Evolutionary conservation across 2,113 vertebrate species (phyloP).

Genomic region (Madoqua kirkii): DNA sequence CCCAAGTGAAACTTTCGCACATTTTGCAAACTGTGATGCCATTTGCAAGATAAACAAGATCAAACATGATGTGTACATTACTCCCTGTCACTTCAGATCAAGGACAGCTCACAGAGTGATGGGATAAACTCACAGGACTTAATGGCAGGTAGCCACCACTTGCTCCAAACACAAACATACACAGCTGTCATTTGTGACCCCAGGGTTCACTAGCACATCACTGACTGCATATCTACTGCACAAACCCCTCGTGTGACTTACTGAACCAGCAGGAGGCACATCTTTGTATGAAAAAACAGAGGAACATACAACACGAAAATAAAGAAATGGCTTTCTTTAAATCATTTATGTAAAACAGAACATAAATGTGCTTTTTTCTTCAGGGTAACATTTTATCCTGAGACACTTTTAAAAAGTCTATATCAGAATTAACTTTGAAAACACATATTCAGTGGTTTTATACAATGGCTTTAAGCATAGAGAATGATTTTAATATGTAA

Average conservation of each 20-base stretch:
- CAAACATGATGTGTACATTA: not conserved
- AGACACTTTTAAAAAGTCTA: not conserved
- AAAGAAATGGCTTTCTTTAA: not conserved
- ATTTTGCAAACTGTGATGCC: not conserved
- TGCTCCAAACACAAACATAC: not conserved
- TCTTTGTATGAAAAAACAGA: not conserved
- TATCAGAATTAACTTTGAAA: not conserved
- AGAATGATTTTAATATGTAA: not conserved
- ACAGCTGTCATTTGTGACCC: not conserved
- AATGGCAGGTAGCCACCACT: not conserved
- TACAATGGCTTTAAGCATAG: not conserved
- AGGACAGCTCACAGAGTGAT: not conserved
- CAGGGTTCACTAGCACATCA: not conserved
- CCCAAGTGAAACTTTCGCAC: not conserved
- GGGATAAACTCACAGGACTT: not conserved
- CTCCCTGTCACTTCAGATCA: constrained; percentile 56
- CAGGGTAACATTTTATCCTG: not conserved
- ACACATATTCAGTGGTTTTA: not conserved
- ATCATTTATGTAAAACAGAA: not conserved
- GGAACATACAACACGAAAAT: not conserved
- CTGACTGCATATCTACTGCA: not conserved
- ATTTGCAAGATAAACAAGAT: constrained; percentile 1
- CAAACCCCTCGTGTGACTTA: not conserved
- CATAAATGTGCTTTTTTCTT: not conserved
- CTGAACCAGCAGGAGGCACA: not conserved